Conservation (phyloP, 2,888 invertebrate genomes). For the Zaprionus lineosus region DNA sequence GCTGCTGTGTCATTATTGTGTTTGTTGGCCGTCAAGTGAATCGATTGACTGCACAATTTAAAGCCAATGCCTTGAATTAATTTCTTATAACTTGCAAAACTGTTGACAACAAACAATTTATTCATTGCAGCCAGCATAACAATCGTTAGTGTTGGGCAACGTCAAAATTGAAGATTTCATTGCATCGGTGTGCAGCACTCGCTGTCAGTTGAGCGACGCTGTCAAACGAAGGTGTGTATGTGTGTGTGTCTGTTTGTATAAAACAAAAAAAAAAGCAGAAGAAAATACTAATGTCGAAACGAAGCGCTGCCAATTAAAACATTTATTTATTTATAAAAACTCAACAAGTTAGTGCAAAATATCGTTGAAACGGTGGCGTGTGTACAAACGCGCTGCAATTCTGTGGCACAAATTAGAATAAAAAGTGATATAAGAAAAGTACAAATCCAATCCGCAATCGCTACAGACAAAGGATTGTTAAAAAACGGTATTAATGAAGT, state of each 20-base stretch:
- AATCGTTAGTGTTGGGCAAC: conserved; percentile 40
- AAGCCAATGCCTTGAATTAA: conserved; percentile 9
- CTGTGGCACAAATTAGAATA: conserved; percentile 28
- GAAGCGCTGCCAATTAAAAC: conserved; percentile 50
- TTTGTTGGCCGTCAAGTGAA: conserved; percentile 21
- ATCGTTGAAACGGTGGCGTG: conserved; percentile 24
- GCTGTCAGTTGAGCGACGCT: conserved; percentile 49
- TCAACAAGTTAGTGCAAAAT: conserved; percentile 36
- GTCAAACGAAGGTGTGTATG: conserved; percentile 57
- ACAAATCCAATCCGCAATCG: conserved; percentile 48
- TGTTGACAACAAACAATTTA: conserved; percentile 41
- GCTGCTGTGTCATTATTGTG: conserved; percentile 12
- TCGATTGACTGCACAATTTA: conserved; percentile 1
- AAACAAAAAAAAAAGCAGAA: conserved; percentile 59
- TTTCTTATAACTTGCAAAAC: conserved; percentile 11
- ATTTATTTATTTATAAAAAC: conserved; percentile 41
- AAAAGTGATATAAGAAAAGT: conserved; percentile 64
- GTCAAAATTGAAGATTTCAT: conserved; percentile 28
- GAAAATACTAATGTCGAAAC: conserved; percentile 45
- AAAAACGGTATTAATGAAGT: conserved; percentile 60
- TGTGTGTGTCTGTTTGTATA: conserved; percentile 52
- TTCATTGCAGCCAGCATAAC: conserved; percentile 46
- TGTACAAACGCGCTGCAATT: conserved; percentile 38
- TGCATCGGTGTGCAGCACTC: conserved; percentile 39
- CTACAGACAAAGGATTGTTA: conserved; percentile 66